Evolutionary conservation across 1,140 invertebrate species (phyloP), one percentile per base, ranked within the genome.

Genomic region (Parapsyche elsis): DNA sequence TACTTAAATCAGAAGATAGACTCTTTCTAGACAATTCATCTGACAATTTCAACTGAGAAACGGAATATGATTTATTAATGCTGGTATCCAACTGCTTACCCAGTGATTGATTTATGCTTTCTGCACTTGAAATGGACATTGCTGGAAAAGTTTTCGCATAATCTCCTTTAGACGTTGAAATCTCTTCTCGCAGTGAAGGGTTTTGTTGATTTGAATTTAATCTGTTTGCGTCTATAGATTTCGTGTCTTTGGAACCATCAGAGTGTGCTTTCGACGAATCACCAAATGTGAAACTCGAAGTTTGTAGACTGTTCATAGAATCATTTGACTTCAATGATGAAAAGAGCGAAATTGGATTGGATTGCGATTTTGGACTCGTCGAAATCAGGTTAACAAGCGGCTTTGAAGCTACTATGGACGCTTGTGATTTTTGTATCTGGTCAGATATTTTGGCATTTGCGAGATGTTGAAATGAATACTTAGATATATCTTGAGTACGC

Each of bases 1-100:
- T 88, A 75, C 86, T 87, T 7, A 86, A 84, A 78, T 88, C 88
- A 0, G 87, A 85, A 0, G 86, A 80, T 19, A 2, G 30, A 45
- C 10, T 24, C 61, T 83, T 83, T 61, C 82, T 78, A 2, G 49
- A 86, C 78, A 88, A 88, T 38, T 88, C 86, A 61, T 87, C 85
- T 49, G 84, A 86, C 14, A 84, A 85, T 21, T 87, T 88, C 10
- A 79, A 71, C 71, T 88, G 88, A 0, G 88, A 86, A 16, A 87
- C 85, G 0, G 87, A 84, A 84, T 89, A 89, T 44, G 86, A 86
- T 80, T 89, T 89, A 5, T 85, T 85, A 84, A 86, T 86, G 30
- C 87, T 87, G 9, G 87, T 23, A 26, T 84, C 81, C 14, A 82
- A 49, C 30, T 81, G 81, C 61, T 81, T 83, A n/a, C 21, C 24